Percentiles rank a stretch among this genome's conserved stretches.
Evolutionary conservation across 2,797 vertebrate genomes (phyloP).

Genomic region (Pelodytes ibericus): DNA sequence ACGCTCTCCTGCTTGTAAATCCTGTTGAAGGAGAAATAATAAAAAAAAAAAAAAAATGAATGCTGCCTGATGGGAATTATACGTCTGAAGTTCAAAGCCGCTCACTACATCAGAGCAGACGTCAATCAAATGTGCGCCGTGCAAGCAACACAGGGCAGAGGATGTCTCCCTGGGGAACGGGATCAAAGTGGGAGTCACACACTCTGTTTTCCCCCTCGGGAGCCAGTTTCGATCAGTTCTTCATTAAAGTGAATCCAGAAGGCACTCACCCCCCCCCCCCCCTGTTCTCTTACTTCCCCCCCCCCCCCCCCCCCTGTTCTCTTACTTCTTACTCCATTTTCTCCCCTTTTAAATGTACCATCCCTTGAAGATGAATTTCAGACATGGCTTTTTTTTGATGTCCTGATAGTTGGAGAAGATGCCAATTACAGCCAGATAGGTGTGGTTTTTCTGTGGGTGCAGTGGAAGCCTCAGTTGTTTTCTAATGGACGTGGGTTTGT

Average conservation of each 20-base stretch:
- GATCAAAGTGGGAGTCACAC: slow-evolving; percentile 82
- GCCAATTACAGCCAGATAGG: slow-evolving; percentile 25
- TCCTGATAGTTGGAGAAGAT: slow-evolving; percentile 57
- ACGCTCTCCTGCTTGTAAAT: slow-evolving; percentile 86
- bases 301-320: slow-evolving; percentile 36
- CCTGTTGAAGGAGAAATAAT: slow-evolving; percentile 84
- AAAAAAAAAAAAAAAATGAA: slow-evolving; percentile 82
- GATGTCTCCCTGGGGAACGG: slow-evolving; percentile 73
- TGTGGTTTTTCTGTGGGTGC: slow-evolving; percentile 26
- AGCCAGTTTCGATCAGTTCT: slow-evolving; percentile 72
- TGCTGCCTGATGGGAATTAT: slow-evolving; percentile 87
- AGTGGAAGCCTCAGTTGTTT: no score
- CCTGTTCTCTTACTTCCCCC: slow-evolving; percentile 33
- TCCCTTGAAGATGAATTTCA: slow-evolving; percentile 64
- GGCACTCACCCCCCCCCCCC: slow-evolving; percentile 53
- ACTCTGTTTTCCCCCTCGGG: slow-evolving; percentile 78
- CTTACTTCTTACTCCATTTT: slow-evolving; percentile 18
- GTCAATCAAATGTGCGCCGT: slow-evolving; percentile 83
- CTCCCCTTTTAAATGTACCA: slow-evolving; percentile 50
- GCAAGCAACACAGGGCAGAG: slow-evolving; percentile 73
- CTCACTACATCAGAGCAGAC: slow-evolving; percentile 87
- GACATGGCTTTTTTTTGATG: slow-evolving; percentile 61
- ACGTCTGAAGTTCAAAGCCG: slow-evolving; percentile 91
- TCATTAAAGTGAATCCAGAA: slow-evolving; percentile 79
- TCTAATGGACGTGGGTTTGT: no score